Percentiles rank a stretch among this genome's conserved stretches.
Evolutionary conservation across 2,797 vertebrate genomes (phyloP).

Genomic region (Melanotaenia nigrans): DNA sequence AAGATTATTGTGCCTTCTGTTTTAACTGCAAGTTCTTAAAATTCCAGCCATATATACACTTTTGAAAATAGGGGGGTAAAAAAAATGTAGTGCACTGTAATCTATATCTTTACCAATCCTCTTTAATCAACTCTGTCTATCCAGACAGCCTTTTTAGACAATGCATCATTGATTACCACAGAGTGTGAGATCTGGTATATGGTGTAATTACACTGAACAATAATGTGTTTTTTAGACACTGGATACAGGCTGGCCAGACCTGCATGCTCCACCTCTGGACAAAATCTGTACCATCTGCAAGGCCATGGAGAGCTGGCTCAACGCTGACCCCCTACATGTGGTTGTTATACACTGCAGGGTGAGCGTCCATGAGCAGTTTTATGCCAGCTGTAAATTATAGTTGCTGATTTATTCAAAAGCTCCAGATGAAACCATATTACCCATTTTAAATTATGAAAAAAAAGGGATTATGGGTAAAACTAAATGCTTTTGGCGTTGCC

Average conservation of each 20-base stretch:
- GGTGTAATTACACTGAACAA: conserved; percentile 12
- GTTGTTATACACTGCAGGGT: conserved; percentile 96
- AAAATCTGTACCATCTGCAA: conserved; percentile 98
- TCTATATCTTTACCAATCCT: not conserved
- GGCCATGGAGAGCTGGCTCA: conserved; percentile 95
- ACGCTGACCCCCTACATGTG: conserved; percentile 89
- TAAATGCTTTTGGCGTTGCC: not conserved
- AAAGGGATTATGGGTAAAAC: not conserved
- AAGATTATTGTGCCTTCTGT: conserved; percentile 31
- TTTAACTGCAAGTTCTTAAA: not conserved
- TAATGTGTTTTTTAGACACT: conserved; percentile 84
- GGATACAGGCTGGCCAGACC: conserved; percentile 96
- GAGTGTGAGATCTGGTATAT: not conserved
- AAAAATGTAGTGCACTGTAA: not conserved
- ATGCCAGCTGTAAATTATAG: not conserved
- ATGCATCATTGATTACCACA: conserved; percentile 16
- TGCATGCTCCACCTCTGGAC: conserved; percentile 93
- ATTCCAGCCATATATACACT: not conserved
- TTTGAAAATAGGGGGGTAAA: not conserved
- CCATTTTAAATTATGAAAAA: not conserved
- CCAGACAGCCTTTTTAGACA: conserved; percentile 4
- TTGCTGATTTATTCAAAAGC: not conserved
- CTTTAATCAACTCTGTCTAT: conserved; percentile 19
- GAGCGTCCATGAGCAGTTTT: conserved; percentile 53
- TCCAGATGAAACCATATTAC: not conserved